phyloP scores from a whole-genome alignment of 2,797 vertebrate genomes.

The Macropodus opercularis region DNA sequence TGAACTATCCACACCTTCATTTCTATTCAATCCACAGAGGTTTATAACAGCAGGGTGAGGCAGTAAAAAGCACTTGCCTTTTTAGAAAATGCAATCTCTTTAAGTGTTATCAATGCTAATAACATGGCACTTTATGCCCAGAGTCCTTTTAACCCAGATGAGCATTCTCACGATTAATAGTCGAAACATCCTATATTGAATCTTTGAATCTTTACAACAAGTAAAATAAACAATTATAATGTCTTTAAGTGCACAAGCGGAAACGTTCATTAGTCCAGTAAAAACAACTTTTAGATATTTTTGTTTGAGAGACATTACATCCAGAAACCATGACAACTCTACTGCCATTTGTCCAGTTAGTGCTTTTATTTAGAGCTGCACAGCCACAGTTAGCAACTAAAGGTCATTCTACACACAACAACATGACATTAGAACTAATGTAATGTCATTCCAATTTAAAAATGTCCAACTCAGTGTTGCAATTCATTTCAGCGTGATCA shows the following conservation, averaged over 20 bases:
- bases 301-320: constrained; percentile 5
- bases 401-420: constrained; percentile 35
- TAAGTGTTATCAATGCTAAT: constrained; percentile 36
- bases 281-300: background rate
- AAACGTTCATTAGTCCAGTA: background rate
- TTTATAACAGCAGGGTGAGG: constrained; percentile 28
- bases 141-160: constrained; percentile 7
- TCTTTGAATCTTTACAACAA: background rate
- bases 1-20: constrained; percentile 34
- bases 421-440: constrained; percentile 24
- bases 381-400: constrained; percentile 14
- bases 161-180: constrained; percentile 12
- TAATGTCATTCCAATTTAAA: background rate
- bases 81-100: constrained; percentile 30
- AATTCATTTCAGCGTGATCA: background rate
- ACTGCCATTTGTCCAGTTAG: constrained; percentile 2
- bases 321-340: background rate
- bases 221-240: background rate
- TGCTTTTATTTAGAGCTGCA: constrained; percentile 8
- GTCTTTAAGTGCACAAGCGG: background rate
- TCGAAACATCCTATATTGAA: background rate
- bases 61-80: background rate
- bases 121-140: background rate
- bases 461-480: too few relatives aligned
- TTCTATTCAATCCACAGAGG: constrained; percentile 36